Evolutionary conservation across 2,888 invertebrate species (phyloP).

Genomic region (Tipula vernalis): DNA sequence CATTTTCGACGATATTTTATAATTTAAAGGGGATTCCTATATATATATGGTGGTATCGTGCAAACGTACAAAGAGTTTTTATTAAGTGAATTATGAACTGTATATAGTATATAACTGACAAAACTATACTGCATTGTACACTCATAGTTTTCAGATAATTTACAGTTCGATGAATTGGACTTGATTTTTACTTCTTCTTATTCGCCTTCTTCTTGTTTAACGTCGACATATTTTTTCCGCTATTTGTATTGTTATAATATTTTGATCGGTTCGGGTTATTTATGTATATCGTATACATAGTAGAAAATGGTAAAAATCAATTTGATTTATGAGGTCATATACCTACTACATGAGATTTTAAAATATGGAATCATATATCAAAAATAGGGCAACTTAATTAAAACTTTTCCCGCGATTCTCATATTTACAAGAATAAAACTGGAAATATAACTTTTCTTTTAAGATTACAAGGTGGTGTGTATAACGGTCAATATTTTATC

Average conservation of each 20-base stretch:
- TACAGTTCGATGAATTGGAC: conserved; percentile 4
- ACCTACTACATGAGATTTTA: not conserved
- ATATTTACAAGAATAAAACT: not conserved
- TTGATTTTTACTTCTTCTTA: not conserved
- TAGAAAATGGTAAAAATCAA: not conserved
- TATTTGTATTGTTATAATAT: not conserved
- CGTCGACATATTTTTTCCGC: not conserved
- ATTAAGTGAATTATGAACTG: not conserved
- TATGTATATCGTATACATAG: not conserved
- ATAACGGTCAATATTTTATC: not conserved
- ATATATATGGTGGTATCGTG: not conserved
- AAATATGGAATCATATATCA: not conserved
- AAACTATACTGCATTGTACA: not conserved
- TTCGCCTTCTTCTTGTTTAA: not conserved
- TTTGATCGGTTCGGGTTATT: too few species aligned
- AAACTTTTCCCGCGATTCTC: not conserved
- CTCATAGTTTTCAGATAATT: not conserved
- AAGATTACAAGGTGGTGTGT: not conserved
- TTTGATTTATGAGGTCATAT: not conserved
- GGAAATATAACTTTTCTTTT: not conserved
- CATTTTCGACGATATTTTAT: not conserved
- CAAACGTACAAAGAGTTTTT: not conserved
- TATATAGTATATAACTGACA: not conserved
- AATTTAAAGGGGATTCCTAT: not conserved
- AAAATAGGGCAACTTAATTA: not conserved